These are phyloP conservation scores for Brenthis hecate DNA, from an alignment of 2,888 invertebrate genomes.

Conservation along the genomic window DNA sequence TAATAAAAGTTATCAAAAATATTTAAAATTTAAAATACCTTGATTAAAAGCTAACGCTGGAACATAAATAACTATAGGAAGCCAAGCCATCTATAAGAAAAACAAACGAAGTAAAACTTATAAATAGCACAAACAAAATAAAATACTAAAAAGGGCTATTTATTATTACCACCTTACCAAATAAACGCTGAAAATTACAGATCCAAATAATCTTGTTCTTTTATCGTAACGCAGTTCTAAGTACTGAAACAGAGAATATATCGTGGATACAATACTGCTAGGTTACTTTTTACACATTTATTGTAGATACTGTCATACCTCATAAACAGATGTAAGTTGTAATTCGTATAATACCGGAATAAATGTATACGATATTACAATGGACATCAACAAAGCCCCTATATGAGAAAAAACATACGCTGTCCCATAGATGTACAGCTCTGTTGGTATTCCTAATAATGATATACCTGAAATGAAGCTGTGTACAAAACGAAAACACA, in stretches of 20 bases:
- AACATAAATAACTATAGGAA: slow-evolving; percentile 88
- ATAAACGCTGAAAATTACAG: slow-evolving; percentile 84
- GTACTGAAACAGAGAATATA: slow-evolving; percentile 71
- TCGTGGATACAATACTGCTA: slow-evolving; percentile 12
- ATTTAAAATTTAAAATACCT: slow-evolving; percentile 62
- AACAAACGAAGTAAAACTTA: background rate
- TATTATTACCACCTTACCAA: slow-evolving; percentile 74
- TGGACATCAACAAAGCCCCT: slow-evolving; percentile 83
- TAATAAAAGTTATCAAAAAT: background rate
- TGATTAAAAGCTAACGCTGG: slow-evolving; percentile 89
- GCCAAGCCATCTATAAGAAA: slow-evolving; percentile 83
- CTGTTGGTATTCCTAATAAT: slow-evolving; percentile 89
- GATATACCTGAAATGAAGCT: slow-evolving; percentile 91
- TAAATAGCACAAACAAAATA: no score
- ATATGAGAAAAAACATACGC: slow-evolving; percentile 85
- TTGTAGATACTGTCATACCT: slow-evolving; percentile 69
- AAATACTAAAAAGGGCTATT: no score
- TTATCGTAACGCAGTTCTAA: slow-evolving; percentile 85
- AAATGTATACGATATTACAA: slow-evolving; percentile 84
- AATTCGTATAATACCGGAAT: slow-evolving; percentile 88
- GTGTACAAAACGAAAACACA: slow-evolving; percentile 33
- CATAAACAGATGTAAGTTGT: slow-evolving; percentile 88
- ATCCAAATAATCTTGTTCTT: slow-evolving; percentile 85
- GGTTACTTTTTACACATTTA: background rate
- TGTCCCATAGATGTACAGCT: slow-evolving; percentile 89